Evolutionary conservation across 2,888 invertebrate species (phyloP).

Genomic region (Lagria hirta): DNA sequence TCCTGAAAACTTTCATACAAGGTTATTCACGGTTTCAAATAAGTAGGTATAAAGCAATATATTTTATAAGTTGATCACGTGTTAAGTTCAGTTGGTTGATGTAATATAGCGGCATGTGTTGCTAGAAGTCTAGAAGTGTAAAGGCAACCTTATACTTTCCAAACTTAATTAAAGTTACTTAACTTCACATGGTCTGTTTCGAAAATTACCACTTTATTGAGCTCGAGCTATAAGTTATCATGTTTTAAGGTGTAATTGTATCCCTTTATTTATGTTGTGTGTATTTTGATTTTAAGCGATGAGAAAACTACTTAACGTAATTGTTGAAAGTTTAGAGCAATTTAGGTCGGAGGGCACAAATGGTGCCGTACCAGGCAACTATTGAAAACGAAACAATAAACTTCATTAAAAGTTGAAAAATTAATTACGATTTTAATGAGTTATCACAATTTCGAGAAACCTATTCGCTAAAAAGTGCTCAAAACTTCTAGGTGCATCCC

Average conservation of each 20-base stretch:
- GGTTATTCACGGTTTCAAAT: no score
- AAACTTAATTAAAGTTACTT: conserved; percentile 25
- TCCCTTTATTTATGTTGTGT: background rate
- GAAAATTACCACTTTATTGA: conserved; percentile 20
- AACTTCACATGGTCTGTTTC: conserved; percentile 18
- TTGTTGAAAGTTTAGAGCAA: conserved; percentile 2
- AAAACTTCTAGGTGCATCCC: conserved; percentile 13
- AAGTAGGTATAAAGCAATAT: no score
- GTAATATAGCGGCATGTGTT: conserved; percentile 1
- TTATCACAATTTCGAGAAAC: no score
- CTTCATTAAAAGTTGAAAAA: conserved; percentile 27
- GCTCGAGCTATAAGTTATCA: background rate
- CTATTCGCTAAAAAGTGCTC: no score
- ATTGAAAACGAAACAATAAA: conserved; percentile 25
- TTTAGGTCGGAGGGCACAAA: conserved; percentile 8
- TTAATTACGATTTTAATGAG: conserved; percentile 23
- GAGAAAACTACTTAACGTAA: conserved; percentile 2
- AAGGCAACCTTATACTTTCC: conserved; percentile 20
- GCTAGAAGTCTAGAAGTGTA: background rate
- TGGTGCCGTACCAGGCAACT: conserved; percentile 16
- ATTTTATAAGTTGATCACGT: conserved; percentile 2
- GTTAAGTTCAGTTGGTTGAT: background rate
- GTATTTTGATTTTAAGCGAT: background rate
- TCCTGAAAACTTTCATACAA: no score
- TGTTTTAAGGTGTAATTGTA: background rate